Percentiles rank a stretch among this genome's conserved stretches.
These are phyloP conservation scores for Lasius fuliginosus DNA, from an alignment of 2,888 invertebrate species.

Conservation along the genomic window DNA sequence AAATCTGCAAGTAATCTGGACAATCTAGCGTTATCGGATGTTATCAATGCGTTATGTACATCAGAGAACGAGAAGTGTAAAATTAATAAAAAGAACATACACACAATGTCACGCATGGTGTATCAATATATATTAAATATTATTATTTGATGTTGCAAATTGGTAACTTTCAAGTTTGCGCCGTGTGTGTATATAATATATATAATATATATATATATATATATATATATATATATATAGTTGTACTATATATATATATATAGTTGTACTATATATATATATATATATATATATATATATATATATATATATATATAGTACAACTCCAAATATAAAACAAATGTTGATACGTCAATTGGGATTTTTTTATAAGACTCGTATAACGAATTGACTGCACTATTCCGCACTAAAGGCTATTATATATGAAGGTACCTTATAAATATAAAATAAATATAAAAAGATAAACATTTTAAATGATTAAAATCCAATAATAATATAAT, in stretches of 20 bases:
- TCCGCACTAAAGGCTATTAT: neutral
- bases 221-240: conserved; percentile 17
- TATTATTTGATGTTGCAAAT: conserved; percentile 36
- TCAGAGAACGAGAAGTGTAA: conserved; percentile 12
- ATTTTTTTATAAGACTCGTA: neutral
- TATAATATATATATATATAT: neutral
- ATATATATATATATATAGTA: conserved; percentile 18
- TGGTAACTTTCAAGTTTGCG: conserved; percentile 19
- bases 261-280: neutral
- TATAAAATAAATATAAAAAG: neutral
- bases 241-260: too few relatives aligned
- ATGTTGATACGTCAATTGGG: neutral
- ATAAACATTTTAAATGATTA: neutral
- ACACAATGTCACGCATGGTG: conserved; percentile 13
- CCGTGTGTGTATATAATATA: too few relatives aligned
- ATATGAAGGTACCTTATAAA: neutral
- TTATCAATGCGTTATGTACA: conserved; percentile 10
- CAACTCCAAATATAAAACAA: conserved; percentile 31
- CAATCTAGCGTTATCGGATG: conserved; percentile 3
- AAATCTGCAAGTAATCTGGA: conserved; percentile 11
- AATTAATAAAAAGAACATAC: conserved; percentile 39
- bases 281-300: neutral
- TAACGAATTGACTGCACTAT: neutral
- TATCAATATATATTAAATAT: conserved; percentile 39
- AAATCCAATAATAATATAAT: neutral